A percentile compares a stretch with the other conserved stretches of the same genome.
Conservation (phyloP, 1,140 invertebrate species). For the Lutraria rhynchaena region DNA sequence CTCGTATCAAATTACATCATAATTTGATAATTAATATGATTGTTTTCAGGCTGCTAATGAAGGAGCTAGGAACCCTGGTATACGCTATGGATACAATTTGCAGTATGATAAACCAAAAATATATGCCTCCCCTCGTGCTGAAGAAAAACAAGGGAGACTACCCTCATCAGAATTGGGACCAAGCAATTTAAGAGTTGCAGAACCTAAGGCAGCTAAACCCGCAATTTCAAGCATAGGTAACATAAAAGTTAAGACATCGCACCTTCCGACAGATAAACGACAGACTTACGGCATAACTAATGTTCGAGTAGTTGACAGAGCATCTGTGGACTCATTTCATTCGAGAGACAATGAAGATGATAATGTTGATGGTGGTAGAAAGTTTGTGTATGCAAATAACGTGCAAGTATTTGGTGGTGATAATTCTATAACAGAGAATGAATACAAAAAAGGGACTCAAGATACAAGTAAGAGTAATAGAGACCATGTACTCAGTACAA, state of each 20-base stretch:
- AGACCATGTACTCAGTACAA: too few species aligned
- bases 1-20: neutral
- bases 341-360: neutral
- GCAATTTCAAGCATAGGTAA: neutral
- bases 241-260: constrained; percentile 29
- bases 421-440: constrained; percentile 21
- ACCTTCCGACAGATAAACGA: constrained; percentile 5
- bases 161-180: neutral
- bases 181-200: neutral
- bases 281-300: constrained; percentile 19
- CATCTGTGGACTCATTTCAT: neutral
- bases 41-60: constrained; percentile 50
- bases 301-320: constrained; percentile 36
- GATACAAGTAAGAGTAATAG: neutral
- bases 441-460: neutral
- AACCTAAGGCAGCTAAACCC: neutral
- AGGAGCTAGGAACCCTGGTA: constrained; percentile 34
- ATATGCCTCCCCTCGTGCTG: too few species aligned
- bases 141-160: too few species aligned
- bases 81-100: constrained; percentile 31
- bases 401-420: constrained; percentile 36
- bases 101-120: neutral
- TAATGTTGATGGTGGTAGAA: neutral
- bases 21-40: neutral
- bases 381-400: constrained; percentile 43